A percentile compares a stretch with the other conserved stretches of the same genome.
These are phyloP conservation scores for Drosophila mettleri DNA, from an alignment of 2,888 invertebrate species.

Conservation along the genomic window DNA sequence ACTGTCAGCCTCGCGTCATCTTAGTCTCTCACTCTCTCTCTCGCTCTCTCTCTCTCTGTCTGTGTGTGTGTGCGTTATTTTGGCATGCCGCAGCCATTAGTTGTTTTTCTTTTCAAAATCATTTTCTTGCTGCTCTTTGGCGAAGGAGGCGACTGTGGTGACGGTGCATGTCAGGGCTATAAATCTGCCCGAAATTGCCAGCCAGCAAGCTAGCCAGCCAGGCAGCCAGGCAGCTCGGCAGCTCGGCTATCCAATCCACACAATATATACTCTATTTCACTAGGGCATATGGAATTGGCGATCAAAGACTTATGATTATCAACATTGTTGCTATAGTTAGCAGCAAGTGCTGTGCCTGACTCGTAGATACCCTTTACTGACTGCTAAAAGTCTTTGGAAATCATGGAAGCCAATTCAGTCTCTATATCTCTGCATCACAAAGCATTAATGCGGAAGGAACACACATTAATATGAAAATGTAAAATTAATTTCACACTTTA, in stretches of 20 bases:
- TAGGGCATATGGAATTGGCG: background rate
- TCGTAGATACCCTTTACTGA: background rate
- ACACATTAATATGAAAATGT: no score
- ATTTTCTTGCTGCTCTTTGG: constrained; percentile 9
- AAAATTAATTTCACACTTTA: no score
- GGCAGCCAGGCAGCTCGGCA: constrained; percentile 14
- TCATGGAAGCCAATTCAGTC: no score
- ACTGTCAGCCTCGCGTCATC: constrained; percentile 56
- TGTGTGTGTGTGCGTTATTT: constrained; percentile 26
- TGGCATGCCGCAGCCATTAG: constrained; percentile 44
- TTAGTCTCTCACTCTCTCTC: background rate
- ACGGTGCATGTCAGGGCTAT: constrained; percentile 75
- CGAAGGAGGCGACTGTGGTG: constrained; percentile 56
- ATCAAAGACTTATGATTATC: no score
- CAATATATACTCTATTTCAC: constrained; percentile 15
- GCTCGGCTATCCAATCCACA: constrained; percentile 33
- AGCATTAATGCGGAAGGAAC: no score
- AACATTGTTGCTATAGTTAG: background rate
- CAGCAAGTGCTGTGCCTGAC: no score
- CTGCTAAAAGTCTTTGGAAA: no score
- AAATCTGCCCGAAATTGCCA: constrained; percentile 74
- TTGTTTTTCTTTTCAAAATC: constrained; percentile 33
- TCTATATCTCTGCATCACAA: no score
- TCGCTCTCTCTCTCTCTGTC: constrained; percentile 47
- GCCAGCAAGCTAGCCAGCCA: constrained; percentile 23